These are phyloP conservation scores for Danio choprae DNA, from an alignment of 2,797 vertebrate species.

Conservation along the genomic window DNA sequence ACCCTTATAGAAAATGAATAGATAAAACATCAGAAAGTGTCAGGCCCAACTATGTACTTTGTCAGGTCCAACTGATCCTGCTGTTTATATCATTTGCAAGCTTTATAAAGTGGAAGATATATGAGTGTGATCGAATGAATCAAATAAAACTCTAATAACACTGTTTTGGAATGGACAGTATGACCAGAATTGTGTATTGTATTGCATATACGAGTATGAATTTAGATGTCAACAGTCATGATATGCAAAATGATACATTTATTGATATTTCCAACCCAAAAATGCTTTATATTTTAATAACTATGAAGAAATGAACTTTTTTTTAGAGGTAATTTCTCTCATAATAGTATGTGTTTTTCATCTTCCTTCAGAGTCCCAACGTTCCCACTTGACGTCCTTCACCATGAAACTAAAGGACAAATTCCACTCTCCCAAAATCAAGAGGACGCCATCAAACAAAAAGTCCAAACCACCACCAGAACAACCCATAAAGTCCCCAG, in stretches of 20 bases:
- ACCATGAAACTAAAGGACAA: slow-evolving; percentile 94
- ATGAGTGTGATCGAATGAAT: too few relatives aligned
- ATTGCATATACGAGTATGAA: too few relatives aligned
- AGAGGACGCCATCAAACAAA: slow-evolving; percentile 84
- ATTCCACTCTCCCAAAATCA: slow-evolving; percentile 90
- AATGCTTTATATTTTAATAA: neutral
- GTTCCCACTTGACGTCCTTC: slow-evolving; percentile 89
- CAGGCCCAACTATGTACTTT: too few relatives aligned
- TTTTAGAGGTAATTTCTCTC: neutral
- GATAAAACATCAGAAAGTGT: too few relatives aligned
- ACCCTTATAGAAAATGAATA: neutral
- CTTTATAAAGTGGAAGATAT: too few relatives aligned
- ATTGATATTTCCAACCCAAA: neutral
- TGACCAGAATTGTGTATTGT: too few relatives aligned
- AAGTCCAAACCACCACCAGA: slow-evolving; percentile 82
- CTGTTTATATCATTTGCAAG: too few relatives aligned
- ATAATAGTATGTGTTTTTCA: neutral
- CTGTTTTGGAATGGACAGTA: neutral
- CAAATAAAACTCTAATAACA: neutral
- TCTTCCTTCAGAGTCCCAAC: slow-evolving; percentile 81
- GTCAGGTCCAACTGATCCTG: too few relatives aligned
- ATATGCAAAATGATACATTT: neutral
- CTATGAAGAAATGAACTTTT: neutral
- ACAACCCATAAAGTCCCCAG: slow-evolving; percentile 77
- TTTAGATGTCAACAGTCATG: neutral